Evolutionary conservation across 2,888 invertebrate species (phyloP), one percentile per base, ranked within the genome.

Genomic region (Aspidiotus destructor): DNA sequence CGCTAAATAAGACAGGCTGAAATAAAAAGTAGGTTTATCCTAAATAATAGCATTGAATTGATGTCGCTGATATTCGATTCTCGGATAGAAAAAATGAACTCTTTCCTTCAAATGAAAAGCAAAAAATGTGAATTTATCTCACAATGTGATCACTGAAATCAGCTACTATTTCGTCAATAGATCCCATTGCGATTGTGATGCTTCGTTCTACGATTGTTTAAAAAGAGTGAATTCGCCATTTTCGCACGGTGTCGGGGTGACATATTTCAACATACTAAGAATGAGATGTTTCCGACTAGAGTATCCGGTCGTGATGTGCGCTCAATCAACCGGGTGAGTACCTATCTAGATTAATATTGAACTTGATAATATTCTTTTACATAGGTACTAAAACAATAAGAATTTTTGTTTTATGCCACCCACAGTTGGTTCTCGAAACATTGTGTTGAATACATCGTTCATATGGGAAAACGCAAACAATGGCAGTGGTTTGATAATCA

Each of bases 401-500:
- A 28, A 11, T 57, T 57, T 57, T 57, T 57, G 15, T 15, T 57
- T 57, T 3, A 10, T 57, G 28, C 1, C 7, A 55, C n/a, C 42
- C 42, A 11, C 54, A 68, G 68, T 11, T 68, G 70, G 67, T 42
- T 67, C 17, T 68, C 70, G 44, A 70, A 70, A 41, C 67, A 61
- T 5, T 70, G 70, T 15, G 40, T 41, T 8, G 60, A 67, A 58
- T 70, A 70, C 28, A 62, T 67, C n/a, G 67, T 62, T 15, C 61
- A 70, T 41, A 61, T 54, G 60, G 53, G 48, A 28, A 67, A 65
- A 52, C 61, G 54, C 10, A 60, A 65, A 55, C n/a, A 67, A 17
- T 70, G 62, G 65, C 70, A 70, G 54, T 70, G 70, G 70, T 70
- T 70, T n/a, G 70, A 65, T 53, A 70, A 70, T 68, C 67, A 65